These are phyloP conservation scores for Meda fulgida DNA, from an alignment of 2,797 vertebrate species.

Conservation along the genomic window DNA sequence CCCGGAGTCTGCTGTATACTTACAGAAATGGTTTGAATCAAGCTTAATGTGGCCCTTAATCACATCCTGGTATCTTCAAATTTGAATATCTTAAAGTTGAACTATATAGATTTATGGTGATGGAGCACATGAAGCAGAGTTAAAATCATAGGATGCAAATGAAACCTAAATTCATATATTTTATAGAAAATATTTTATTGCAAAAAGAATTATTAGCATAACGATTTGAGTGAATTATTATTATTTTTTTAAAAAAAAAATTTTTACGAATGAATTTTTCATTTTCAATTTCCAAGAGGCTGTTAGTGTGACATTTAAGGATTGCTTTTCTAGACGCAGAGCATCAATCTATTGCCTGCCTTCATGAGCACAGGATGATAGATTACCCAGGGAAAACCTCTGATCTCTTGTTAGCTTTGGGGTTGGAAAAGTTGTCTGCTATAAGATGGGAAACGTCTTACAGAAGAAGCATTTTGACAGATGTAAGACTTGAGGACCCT, in stretches of 20 bases:
- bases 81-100: too few relatives aligned
- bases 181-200: neutral
- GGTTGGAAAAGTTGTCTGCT: neutral
- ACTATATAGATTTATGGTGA: neutral
- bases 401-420: slow-evolving; percentile 4
- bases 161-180: neutral
- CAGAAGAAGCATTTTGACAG: neutral
- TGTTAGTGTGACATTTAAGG: slow-evolving; percentile 6
- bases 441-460: neutral
- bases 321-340: neutral
- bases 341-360: neutral
- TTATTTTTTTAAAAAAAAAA: too few relatives aligned
- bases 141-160: neutral
- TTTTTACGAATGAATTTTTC: too few relatives aligned
- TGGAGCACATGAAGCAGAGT: neutral
- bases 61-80: neutral
- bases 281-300: neutral
- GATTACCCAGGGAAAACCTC: slow-evolving; percentile 1
- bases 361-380: slow-evolving; percentile 14
- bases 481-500: neutral
- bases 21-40: neutral
- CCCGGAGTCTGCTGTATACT: neutral
- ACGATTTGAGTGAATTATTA: neutral
- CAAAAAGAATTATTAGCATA: neutral
- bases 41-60: neutral